These are phyloP conservation scores for Alligator mississippiensis DNA, from an alignment of 2,113 vertebrate species.

Conservation along the genomic window DNA sequence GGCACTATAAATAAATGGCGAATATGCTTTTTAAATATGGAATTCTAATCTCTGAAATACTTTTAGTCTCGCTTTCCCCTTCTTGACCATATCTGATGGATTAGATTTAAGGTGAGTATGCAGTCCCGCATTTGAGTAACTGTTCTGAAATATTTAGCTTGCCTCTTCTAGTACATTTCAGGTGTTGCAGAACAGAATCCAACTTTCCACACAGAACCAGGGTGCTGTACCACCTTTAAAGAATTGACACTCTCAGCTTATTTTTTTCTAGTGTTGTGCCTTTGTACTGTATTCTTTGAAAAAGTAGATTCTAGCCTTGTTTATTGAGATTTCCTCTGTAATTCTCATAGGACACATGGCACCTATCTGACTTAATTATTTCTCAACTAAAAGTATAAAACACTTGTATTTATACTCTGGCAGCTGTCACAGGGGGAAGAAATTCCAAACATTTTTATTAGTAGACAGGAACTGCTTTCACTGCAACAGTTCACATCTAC, in stretches of 20 bases:
- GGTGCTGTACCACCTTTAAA: background rate
- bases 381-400: slow-evolving; percentile 2
- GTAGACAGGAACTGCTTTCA: background rate
- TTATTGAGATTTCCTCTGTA: background rate
- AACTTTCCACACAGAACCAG: background rate
- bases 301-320: background rate
- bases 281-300: slow-evolving; percentile 1
- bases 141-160: background rate
- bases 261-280: background rate
- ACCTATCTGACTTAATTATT: slow-evolving; percentile 12
- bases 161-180: background rate
- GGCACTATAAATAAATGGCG: background rate
- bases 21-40: background rate
- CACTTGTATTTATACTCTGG: background rate
- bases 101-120: background rate
- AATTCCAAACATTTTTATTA: slow-evolving; percentile 42
- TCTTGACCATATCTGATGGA: background rate
- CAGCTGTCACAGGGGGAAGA: slow-evolving; percentile 25
- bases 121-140: background rate
- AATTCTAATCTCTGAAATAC: background rate
- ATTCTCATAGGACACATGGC: background rate
- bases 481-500: background rate
- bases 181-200: background rate
- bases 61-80: background rate
- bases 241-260: background rate